Base-by-base conservation (phyloP, 2,113 vertebrate genomes). In the Lophotis ruficrista region DNA sequence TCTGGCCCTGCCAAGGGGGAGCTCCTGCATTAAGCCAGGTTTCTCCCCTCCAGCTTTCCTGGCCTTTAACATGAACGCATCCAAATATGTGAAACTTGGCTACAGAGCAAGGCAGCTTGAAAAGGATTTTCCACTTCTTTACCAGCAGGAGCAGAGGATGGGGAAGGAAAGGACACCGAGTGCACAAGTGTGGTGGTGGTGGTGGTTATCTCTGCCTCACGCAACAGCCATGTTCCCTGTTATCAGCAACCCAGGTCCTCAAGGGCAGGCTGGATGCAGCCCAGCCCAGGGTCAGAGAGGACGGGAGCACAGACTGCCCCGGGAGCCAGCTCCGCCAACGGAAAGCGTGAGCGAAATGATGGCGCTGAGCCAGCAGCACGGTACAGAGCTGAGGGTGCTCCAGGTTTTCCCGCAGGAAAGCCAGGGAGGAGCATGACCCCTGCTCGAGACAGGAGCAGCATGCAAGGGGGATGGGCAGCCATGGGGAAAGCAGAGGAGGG, bases 311-410 rank as follows among this genome's bases (percentile, higher is more conserved):
- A 8, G 60, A 2, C 13, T 54, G 54, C 3, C 16, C 77, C 0
- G 0, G 62, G 14, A 66, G 24, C 17, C 45, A 83, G 54, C 60
- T 65, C 20, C 3, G 6, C 15, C 3, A 1, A 3, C 1, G 4
- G 73, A 0, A 0, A 81, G 33, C 0, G 0, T 9, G 57, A 75
- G 60, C 0, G 2, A 31, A 48, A 47, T 1, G 6, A 54, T 11
- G 37, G 70, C 65, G 54, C 60, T 0, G 0, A 51, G 45, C 28
- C 75, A 60, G 33, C 50, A 38, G 54, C 2, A 7, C 0, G 8
- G 38, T 31, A n/a, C 69, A 57, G 78, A 70, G 14, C 19, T 83
- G 58, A 80, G 24, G 7, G 22, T 66, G 19, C 50, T 75, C 56
- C 6, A 10, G 24, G 16, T 79, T 68, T 58, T 64, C 38, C 56